phyloP scores from a whole-genome alignment of 2,797 vertebrate species.

The Psittacula derbiana region DNA sequence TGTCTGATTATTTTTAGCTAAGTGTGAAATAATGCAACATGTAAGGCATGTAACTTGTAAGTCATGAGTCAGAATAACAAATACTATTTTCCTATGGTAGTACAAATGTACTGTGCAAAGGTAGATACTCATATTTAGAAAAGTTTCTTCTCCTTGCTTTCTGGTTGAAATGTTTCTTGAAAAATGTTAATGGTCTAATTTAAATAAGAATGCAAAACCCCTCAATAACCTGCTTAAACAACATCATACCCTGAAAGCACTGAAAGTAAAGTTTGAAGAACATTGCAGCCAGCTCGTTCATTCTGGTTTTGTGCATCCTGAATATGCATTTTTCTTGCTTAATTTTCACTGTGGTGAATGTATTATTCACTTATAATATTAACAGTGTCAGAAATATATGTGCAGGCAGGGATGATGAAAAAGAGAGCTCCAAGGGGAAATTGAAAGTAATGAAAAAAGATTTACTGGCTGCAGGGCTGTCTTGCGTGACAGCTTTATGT shows the following conservation, averaged over 20 bases:
- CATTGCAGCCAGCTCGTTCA: neutral
- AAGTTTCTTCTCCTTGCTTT: neutral
- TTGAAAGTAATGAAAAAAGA: neutral
- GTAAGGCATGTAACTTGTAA: neutral
- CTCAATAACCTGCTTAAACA: neutral
- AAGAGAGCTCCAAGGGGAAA: neutral
- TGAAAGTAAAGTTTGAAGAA: neutral
- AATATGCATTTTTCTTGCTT: neutral
- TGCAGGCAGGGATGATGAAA: neutral
- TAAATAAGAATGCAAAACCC: neutral
- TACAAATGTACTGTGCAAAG: neutral
- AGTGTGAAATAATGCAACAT: neutral
- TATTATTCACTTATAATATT: neutral
- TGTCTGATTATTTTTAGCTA: neutral
- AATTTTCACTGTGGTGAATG: neutral
- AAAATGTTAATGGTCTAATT: neutral
- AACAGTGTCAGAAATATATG: neutral
- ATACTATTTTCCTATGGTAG: neutral
- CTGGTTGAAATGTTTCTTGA: neutral
- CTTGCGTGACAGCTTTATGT: neutral
- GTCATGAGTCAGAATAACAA: neutral
- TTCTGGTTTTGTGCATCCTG: neutral
- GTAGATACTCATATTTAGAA: neutral
- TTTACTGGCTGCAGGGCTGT: neutral
- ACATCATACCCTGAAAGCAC: neutral